Evolutionary conservation across 2,113 vertebrate genomes (phyloP).

Genomic region (Maccullochella peelii): DNA sequence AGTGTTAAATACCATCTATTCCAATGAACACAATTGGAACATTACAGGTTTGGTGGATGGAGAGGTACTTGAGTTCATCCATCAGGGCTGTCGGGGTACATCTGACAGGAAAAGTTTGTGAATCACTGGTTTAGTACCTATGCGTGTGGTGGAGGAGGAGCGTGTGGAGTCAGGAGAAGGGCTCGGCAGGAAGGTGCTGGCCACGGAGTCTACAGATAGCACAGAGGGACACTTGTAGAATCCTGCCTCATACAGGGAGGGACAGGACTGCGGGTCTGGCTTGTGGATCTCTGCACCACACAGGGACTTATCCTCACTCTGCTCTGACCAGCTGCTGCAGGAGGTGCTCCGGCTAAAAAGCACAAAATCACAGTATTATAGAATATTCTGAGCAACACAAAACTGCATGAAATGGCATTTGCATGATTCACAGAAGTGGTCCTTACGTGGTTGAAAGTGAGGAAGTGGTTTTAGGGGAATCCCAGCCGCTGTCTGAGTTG

Average conservation of each 20-base stretch:
- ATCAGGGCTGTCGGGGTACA: background rate
- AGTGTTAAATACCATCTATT: background rate
- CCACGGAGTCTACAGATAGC: slow-evolving; percentile 75
- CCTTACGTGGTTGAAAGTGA: slow-evolving; percentile 63
- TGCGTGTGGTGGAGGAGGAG: slow-evolving; percentile 81
- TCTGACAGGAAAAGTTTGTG: background rate
- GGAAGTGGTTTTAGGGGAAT: slow-evolving; percentile 71
- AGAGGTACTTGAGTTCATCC: background rate
- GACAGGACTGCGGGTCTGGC: background rate
- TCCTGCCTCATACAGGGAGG: slow-evolving; percentile 2
- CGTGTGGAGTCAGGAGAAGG: slow-evolving; percentile 73
- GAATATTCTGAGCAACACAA: background rate
- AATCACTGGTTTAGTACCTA: slow-evolving; percentile 74
- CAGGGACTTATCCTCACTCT: slow-evolving; percentile 54
- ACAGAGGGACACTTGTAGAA: slow-evolving; percentile 73
- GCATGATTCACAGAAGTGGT: background rate
- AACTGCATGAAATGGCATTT: background rate
- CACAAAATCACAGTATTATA: background rate
- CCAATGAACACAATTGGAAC: background rate
- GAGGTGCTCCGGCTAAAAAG: slow-evolving; percentile 72
- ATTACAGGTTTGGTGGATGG: background rate
- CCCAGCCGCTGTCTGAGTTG: slow-evolving; percentile 83
- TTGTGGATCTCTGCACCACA: slow-evolving; percentile 31
- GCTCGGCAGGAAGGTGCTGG: slow-evolving; percentile 82
- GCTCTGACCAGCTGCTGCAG: slow-evolving; percentile 79